These are phyloP conservation scores for Campoplex nolae DNA, from an alignment of 2,888 invertebrate species.

Conservation along the genomic window DNA sequence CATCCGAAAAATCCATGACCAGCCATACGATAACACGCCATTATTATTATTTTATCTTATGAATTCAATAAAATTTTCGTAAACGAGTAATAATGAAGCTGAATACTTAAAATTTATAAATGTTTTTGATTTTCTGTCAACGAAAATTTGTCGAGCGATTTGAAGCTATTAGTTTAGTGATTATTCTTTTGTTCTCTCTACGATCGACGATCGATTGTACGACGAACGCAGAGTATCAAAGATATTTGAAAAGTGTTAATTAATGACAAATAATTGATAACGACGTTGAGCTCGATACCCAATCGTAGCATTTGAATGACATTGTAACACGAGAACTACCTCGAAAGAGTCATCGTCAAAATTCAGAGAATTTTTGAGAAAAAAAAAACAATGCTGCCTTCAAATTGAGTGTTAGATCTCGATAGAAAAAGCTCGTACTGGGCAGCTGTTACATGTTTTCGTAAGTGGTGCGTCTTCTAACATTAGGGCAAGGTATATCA, in stretches of 20 bases:
- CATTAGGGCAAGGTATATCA: conserved; percentile 36
- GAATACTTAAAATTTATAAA: conserved; percentile 15
- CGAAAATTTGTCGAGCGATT: conserved; percentile 5
- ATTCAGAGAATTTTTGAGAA: neutral
- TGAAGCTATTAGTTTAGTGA: neutral
- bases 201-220: conserved; percentile 18
- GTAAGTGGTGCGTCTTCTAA: neutral
- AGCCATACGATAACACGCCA: conserved; percentile 69
- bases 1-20: conserved; percentile 70
- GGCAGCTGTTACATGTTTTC: neutral
- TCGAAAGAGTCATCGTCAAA: neutral
- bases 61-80: neutral
- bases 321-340: neutral
- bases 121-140: conserved; percentile 25
- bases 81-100: neutral
- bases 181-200: conserved; percentile 10
- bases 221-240: neutral
- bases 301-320: neutral
- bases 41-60: conserved; percentile 67
- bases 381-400: neutral
- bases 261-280: too few species aligned
- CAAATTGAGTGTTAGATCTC: neutral
- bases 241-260: neutral
- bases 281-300: neutral
- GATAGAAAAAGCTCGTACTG: neutral